Conservation (phyloP, 1,140 invertebrate genomes). For the Venturia canescens region DNA sequence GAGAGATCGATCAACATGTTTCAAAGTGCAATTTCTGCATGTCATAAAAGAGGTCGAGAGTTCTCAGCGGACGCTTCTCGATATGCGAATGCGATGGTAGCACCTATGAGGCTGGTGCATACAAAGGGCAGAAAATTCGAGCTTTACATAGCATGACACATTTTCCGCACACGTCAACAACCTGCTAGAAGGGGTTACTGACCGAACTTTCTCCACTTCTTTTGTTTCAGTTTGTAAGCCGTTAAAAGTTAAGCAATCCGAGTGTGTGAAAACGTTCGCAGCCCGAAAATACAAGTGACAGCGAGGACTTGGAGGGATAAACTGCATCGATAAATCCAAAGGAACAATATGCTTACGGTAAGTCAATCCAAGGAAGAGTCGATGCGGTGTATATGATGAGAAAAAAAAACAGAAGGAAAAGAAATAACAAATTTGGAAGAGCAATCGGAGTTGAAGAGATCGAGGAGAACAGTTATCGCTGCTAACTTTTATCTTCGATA, state of each 20-base stretch:
- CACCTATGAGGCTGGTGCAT: background rate
- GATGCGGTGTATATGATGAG: background rate
- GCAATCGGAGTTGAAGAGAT: background rate
- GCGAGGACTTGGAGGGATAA: background rate
- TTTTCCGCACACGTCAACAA: slow-evolving; percentile 3
- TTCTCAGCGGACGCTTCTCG: background rate
- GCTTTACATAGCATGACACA: background rate
- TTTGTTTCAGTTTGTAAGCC: slow-evolving; percentile 2
- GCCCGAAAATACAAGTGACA: background rate
- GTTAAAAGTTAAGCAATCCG: slow-evolving; percentile 1
- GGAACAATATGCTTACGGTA: background rate
- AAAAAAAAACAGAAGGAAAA: background rate
- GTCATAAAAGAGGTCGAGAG: slow-evolving; percentile 23
- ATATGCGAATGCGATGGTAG: background rate
- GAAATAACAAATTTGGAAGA: background rate
- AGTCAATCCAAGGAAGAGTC: background rate
- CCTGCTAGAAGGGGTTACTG: slow-evolving; percentile 13
- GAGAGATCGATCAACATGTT: slow-evolving; percentile 2
- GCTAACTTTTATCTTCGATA: too few relatives aligned
- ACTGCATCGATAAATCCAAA: slow-evolving; percentile 19
- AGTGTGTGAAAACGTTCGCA: slow-evolving; percentile 4
- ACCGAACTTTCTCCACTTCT: slow-evolving; percentile 27
- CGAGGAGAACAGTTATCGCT: too few relatives aligned
- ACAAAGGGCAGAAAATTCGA: background rate
- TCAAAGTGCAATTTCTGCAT: background rate